Conservation (phyloP, 2,113 vertebrate species). For the Toxotes jaculatrix region DNA sequence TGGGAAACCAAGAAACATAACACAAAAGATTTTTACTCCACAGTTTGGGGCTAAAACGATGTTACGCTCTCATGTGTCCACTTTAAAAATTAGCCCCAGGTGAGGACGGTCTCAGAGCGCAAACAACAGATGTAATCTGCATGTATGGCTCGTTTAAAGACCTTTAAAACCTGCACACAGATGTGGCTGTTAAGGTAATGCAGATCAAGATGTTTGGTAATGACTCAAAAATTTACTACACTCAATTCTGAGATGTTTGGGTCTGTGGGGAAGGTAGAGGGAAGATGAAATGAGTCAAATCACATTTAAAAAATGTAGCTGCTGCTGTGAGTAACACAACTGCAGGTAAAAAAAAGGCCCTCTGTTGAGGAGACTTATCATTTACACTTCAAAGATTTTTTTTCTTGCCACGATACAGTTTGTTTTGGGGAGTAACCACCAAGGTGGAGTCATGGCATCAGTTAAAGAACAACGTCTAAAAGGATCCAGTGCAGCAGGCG, state of each 20-base stretch:
- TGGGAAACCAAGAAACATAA: neutral
- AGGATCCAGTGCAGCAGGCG: neutral
- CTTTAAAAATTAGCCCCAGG: conserved; percentile 37
- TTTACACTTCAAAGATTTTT: neutral
- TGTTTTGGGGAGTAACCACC: conserved; percentile 22
- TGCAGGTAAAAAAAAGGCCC: neutral
- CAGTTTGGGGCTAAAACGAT: neutral
- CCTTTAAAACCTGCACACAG: conserved; percentile 16
- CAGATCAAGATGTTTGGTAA: neutral
- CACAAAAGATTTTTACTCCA: neutral
- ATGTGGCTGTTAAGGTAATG: conserved; percentile 13
- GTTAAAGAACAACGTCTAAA: neutral
- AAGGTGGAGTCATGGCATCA: neutral
- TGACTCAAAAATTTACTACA: neutral
- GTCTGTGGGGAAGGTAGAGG: neutral
- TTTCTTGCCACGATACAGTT: neutral
- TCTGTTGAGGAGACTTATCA: neutral
- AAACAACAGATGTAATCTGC: conserved; percentile 42
- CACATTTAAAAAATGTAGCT: neutral
- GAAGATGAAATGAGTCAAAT: neutral
- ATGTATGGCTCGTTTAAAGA: conserved; percentile 25
- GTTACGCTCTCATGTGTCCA: neutral
- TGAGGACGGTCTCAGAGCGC: neutral
- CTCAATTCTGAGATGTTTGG: neutral
- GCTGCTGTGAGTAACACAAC: neutral